These are phyloP conservation scores for Pangasius larnaudii DNA, from an alignment of 2,797 vertebrate genomes.

Conservation along the genomic window DNA sequence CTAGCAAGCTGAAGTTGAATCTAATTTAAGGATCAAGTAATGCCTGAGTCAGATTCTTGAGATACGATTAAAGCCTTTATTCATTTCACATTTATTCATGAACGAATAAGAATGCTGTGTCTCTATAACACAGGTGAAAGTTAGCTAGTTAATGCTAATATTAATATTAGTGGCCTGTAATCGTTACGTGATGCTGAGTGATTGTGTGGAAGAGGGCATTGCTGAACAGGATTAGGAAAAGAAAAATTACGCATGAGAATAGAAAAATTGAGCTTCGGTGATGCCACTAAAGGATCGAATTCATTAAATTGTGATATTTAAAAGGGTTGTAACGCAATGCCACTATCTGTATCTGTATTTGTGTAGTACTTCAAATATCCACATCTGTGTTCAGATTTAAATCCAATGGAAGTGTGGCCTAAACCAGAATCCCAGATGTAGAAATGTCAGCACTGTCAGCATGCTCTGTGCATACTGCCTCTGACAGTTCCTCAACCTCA, in stretches of 20 bases:
- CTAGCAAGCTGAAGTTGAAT: background rate
- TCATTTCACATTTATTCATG: background rate
- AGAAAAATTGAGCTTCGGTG: background rate
- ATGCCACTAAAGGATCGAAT: background rate
- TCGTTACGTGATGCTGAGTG: background rate
- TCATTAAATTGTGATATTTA: background rate
- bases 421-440: background rate
- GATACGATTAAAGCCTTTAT: background rate
- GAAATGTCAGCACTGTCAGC: background rate
- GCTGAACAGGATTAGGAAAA: background rate
- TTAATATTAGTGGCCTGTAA: background rate
- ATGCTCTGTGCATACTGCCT: background rate
- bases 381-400: background rate
- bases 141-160: background rate
- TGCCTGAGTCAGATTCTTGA: background rate
- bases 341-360: background rate
- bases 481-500: background rate
- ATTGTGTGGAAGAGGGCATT: background rate
- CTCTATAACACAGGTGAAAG: background rate
- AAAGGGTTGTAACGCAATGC: background rate
- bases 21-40: background rate
- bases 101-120: background rate
- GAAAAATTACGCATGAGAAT: background rate
- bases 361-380: background rate
- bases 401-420: background rate